phyloP scores from a whole-genome alignment of 2,888 invertebrate species.

The Listrodromus nycthemerus region DNA sequence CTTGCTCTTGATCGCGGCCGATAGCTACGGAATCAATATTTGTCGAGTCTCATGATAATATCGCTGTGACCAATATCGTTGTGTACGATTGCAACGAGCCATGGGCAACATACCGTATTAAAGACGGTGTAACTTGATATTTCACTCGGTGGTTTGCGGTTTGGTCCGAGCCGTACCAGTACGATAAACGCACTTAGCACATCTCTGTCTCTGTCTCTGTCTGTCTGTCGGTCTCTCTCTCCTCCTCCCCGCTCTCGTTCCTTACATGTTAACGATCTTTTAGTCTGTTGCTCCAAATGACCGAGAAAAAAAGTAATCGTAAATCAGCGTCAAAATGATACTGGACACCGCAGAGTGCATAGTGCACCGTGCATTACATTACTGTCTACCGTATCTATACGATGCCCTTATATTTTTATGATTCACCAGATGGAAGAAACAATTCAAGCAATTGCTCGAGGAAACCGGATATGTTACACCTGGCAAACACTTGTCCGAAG shows the following conservation, averaged over 20 bases:
- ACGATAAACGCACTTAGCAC: neutral
- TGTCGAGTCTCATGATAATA: constrained; percentile 21
- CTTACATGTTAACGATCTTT: neutral
- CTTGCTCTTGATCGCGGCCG: neutral
- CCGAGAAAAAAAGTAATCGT: neutral
- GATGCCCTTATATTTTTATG: constrained; percentile 11
- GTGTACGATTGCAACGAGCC: constrained; percentile 35
- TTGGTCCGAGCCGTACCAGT: constrained; percentile 33
- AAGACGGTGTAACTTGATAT: constrained; percentile 58
- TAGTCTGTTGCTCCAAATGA: neutral
- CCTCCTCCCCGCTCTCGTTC: too few species aligned
- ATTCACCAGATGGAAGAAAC: constrained; percentile 92
- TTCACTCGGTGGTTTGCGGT: constrained; percentile 63
- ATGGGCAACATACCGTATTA: constrained; percentile 23
- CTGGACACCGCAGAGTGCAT: constrained; percentile 12
- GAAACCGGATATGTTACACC: constrained; percentile 98
- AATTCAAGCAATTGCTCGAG: constrained; percentile 96
- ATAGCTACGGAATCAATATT: constrained; percentile 18
- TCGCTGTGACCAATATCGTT: constrained; percentile 32
- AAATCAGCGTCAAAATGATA: neutral
- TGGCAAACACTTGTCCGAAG: constrained; percentile 96
- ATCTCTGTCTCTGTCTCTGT: too few species aligned
- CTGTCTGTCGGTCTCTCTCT: too few species aligned
- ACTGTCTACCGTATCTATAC: neutral
- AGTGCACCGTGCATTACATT: neutral